Base-by-base conservation (phyloP, 2,797 vertebrate genomes). In the Falco naumanni region DNA sequence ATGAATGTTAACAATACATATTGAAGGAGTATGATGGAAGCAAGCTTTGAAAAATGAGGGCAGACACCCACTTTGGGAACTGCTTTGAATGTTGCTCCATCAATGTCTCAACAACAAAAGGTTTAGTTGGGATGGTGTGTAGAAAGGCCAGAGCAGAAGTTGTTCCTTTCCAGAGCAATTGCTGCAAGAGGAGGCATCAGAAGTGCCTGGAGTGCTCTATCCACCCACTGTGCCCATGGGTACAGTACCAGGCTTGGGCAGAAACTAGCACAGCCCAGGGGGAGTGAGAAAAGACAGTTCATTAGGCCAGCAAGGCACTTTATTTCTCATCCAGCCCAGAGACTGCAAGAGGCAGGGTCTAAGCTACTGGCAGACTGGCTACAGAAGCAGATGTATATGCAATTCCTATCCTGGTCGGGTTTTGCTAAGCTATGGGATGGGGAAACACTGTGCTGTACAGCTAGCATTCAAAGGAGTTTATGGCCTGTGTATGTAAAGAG, bases 211-310 rank as follows among this genome's bases (percentile, higher is more conserved):
- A 43, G 59, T 60, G 41, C 26, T 63, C 24, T 7, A 10, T 14
- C 5, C 31, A 29, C 7, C 8, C 28, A 3, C 54, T 25, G 16
- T 13, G 6, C 2, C 18, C 21, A 16, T 20, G 54, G 15, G 5
- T 13, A 34, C 14, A 33, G 31, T 1, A 17, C 3, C 6, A 1
- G 0, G 3, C 29, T 60, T 0, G 1, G 25, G n/a, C 34, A 87
- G 34, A 21, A 45, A 20, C n/a, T 3, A 29, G 5, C 43, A 37
- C 4, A 60, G 16, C 17, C 25, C 18, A 12, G 22, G 0, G 1
- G 0, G 5, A 71, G 4, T 15, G 29, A 41, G 17, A 37, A 76
- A 43, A 20, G 20, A 24, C 13, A 10, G 66, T 51, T 41, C 17
- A 7, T 43, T 5, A 31, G 57, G 33, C 6, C 45, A 64, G 41